Conservation (phyloP, 2,113 vertebrate genomes). For the Dissostichus mawsoni region DNA sequence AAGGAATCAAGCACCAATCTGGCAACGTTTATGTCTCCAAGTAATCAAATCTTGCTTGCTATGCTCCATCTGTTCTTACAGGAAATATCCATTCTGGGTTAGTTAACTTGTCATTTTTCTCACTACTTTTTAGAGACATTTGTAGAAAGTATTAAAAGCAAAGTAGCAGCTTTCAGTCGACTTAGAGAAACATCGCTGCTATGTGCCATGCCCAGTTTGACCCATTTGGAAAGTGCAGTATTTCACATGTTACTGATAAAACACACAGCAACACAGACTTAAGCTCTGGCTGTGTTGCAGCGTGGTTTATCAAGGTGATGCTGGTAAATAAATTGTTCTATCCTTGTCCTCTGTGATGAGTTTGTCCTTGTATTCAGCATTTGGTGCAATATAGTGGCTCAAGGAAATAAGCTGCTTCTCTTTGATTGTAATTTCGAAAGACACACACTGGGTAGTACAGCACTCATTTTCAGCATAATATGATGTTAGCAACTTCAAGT, state of each 20-base stretch:
- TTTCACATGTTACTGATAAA: conserved; percentile 46
- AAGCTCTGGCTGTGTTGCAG: not conserved
- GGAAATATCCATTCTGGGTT: not conserved
- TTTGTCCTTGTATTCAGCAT: conserved; percentile 7
- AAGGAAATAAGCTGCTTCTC: not conserved
- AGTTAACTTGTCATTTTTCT: no score
- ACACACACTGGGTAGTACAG: not conserved
- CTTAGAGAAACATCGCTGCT: not conserved
- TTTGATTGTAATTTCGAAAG: not conserved
- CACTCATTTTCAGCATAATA: not conserved
- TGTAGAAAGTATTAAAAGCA: not conserved
- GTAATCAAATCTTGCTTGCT: conserved; percentile 24
- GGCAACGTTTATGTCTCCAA: not conserved
- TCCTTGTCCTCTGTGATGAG: not conserved
- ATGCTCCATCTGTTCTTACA: conserved; percentile 3
- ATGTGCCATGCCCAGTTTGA: not conserved
- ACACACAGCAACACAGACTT: not conserved
- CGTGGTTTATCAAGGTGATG: not conserved
- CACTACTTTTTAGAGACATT: not conserved
- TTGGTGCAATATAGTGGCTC: not conserved
- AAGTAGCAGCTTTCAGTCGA: not conserved
- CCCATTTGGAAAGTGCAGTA: conserved; percentile 12
- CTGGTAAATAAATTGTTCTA: not conserved
- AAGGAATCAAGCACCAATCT: conserved; percentile 10
- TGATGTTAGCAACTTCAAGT: not conserved